A percentile compares a stretch with the other conserved stretches of the same genome.
Evolutionary conservation across 2,888 invertebrate genomes (phyloP).

Genomic region (Amorpha juglandis): DNA sequence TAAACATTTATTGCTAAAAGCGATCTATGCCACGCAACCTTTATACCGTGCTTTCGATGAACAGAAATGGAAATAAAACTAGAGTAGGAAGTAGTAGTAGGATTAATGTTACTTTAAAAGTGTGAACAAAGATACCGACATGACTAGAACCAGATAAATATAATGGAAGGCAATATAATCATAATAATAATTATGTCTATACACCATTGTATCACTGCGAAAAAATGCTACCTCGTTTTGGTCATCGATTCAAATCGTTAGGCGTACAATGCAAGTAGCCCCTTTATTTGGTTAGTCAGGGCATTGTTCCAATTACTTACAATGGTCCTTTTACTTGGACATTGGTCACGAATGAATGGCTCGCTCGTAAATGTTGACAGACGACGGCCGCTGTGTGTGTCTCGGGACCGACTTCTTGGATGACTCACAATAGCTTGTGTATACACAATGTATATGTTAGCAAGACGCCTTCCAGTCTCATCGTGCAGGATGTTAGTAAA

Average conservation of each 20-base stretch:
- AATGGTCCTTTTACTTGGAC: conserved; percentile 21
- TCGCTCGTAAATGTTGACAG: conserved; percentile 16
- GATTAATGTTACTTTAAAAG: too few relatives aligned
- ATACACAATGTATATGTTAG: background rate
- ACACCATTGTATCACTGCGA: conserved; percentile 1
- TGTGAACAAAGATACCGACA: too few relatives aligned
- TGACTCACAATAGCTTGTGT: conserved; percentile 9
- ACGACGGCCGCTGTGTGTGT: background rate
- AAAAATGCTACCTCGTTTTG: conserved; percentile 23
- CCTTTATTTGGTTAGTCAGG: conserved; percentile 23
- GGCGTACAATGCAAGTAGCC: conserved; percentile 23
- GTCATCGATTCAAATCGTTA: background rate
- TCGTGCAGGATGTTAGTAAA: background rate
- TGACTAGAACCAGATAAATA: too few relatives aligned
- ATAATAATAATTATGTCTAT: too few relatives aligned
- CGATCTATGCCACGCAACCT: too few relatives aligned
- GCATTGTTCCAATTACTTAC: conserved; percentile 5
- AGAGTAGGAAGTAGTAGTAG: too few relatives aligned
- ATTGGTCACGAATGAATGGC: background rate
- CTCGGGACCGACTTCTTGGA: background rate
- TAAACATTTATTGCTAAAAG: too few relatives aligned
- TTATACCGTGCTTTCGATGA: too few relatives aligned
- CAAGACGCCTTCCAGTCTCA: background rate
- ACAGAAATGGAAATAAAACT: too few relatives aligned
- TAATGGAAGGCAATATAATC: too few relatives aligned